Evolutionary conservation across 2,797 vertebrate genomes (phyloP), one percentile per base, ranked within the genome.

Genomic region (Zonotrichia albicollis): DNA sequence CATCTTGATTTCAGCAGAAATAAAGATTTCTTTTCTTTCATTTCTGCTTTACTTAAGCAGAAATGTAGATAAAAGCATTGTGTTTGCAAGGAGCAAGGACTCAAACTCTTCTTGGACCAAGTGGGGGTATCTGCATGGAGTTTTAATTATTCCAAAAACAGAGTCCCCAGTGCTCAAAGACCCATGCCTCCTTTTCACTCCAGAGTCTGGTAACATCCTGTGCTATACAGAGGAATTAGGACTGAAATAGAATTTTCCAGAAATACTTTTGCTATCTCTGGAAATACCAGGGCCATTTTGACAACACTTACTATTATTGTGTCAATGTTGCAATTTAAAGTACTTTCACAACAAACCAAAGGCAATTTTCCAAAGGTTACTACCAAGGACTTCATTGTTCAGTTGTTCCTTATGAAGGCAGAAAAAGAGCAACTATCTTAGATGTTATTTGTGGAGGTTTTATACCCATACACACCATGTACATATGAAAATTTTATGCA

Each of bases 1-100:
- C 93, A 96, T 85, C 88, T 93, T 81, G 51, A 84, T 94, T 91
- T 97, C 96, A 94, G 84, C 93, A 83, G 38, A 38, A 38, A 38
- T 38, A 38, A 38, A 38, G 38, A 38, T 38, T 38, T 38, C 38
- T 38, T 38, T 38, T 38, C 38, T 38, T 38, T 38, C 38, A 38
- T 38, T 38, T 38, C 38, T 38, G 38, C 38, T 75, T 64, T 90
- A 71, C 94, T 96, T 89, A 70, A 92, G 87, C 30, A 85, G 73
- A 81, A 85, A 73, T 20, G 70, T 42, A 81, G 79, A 91, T 93
- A 85, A 95, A 94, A 88, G 53, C 74, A 89, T 82, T 84, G 62
- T 80, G 77, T 84, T 84, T 57, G 48, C 65, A 88, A 88, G n/a
- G 53, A 90, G 70, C 46, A 94, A 87, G 85, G 91, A 78, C 73